Base-by-base conservation (phyloP, 2,113 vertebrate species). In the Leucopsar rothschildi region DNA sequence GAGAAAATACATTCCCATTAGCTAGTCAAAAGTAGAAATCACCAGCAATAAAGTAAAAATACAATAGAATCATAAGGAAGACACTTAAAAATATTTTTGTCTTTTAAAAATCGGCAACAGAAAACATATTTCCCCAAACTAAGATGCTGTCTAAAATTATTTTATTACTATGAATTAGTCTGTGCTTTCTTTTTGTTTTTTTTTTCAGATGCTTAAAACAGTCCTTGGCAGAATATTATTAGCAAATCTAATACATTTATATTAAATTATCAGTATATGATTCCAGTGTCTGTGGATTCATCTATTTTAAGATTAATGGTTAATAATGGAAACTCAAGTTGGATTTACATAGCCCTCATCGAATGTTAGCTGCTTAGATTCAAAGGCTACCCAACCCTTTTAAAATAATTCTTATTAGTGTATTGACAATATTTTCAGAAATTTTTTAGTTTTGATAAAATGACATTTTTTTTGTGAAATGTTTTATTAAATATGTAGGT, bases 1-100 rank as follows among this genome's bases (percentile, higher is more conserved):
- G 96, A 96, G 98, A 98, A 97, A 98, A 98, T 94, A 96, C 98
- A 98, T 98, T 98, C 98, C 98, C 88, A 98, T 98, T 98, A 98
- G 88, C 80, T 53, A 97, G 95, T 98, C 98, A 95, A 97, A 98
- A 97, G 97, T 96, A 96, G 96, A 96, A 97, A 97, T 95, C 97
- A 81, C 97, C 85, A 82, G 86, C 94, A 90, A 91, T 96, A 96
- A 97, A 96, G 90, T 88, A 90, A 96, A 95, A 96, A 93, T 82
- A 97, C 97, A 97, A 97, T 96, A 89, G 83, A 81, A 77, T 68
- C 91, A 87, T 94, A 94, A 92, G 86, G 69, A 71, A 81, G 71
- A 79, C 37, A 49, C 88, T 95, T 96, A 19, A 82, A 90, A 95
- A 94, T 94, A 95, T 96, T 97, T 97, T 95, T 86, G 88, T 97